Evolutionary conservation across 2,797 vertebrate species (phyloP), one percentile per base, ranked within the genome.

Genomic region (Clarias fuscus): DNA sequence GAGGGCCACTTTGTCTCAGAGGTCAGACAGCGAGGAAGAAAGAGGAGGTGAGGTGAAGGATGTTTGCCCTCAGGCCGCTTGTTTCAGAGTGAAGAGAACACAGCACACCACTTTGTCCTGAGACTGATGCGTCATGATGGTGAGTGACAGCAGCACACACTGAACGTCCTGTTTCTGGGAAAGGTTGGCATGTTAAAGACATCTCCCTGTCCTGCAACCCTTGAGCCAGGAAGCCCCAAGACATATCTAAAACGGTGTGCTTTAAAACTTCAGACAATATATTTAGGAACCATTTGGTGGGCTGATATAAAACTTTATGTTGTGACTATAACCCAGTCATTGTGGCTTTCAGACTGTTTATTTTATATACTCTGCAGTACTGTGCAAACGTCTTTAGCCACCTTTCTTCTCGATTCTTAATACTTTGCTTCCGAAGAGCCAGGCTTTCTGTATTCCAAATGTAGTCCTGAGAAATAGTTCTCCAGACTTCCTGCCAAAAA

Each of bases 101-200:
- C 64, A 48, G 18, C 8, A 40, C 53, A 5, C 48, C 56, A 33
- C 58, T 43, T 64, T 33, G 1, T 65, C 17, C 78, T 37, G 27
- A 75, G 78, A 73, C 64, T 33, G 68, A 64, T 62, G 40, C 67
- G 11, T 86, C n/a, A 17, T 58, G 78, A 48, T 33, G 5, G 61
- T 75, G 70, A 86, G 20, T 86, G 85, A 86, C 79, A 67, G 59
- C 24, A 24, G 67, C 68, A 56, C 43, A 65, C 79, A 75, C 72
- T 7, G 40, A 37, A 53, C 65, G 33, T 62, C 67, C 40, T 61
- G 70, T 67, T 62, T 86, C 59, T 86, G 70, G 40, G 30, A 15
- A 40, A 37, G 2, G 18, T 30, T 56, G 79, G 75, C 68, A 73
- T 20, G 59, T 22, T 86, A 68, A 72, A 43, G 56, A 81, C 85